A percentile compares a stretch with the other conserved stretches of the same genome.
Conservation (phyloP, 2,113 vertebrate genomes). For the Gila orcuttii region DNA sequence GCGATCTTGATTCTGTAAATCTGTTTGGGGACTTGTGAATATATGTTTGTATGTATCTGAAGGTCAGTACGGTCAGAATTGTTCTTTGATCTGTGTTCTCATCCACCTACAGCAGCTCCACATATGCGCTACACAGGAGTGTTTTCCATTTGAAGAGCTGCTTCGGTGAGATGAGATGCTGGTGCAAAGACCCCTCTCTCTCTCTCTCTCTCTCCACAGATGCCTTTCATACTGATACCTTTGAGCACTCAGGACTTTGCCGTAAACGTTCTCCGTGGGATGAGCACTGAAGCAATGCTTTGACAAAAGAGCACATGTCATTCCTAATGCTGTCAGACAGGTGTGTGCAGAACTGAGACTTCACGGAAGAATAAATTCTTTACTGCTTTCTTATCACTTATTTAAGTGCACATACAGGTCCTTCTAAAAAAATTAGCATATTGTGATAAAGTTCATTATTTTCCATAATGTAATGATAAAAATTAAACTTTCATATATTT, state of each 20-base stretch:
- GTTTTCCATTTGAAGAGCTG: constrained; percentile 18
- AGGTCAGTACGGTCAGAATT: constrained; percentile 5
- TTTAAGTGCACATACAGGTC: not conserved
- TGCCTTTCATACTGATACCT: constrained; percentile 22
- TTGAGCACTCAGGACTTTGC: constrained; percentile 22
- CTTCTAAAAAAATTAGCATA: no score
- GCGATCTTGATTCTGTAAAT: constrained; percentile 2
- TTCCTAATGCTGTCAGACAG: constrained; percentile 21
- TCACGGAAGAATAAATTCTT: not conserved
- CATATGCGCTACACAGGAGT: constrained; percentile 2
- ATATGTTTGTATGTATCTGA: not conserved
- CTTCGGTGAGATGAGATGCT: not conserved
- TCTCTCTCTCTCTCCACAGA: not conserved
- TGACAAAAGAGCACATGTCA: constrained; percentile 36
- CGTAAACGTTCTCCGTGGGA: not conserved
- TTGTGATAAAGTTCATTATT: no score
- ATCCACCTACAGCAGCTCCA: not conserved
- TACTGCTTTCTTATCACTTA: constrained; percentile 1
- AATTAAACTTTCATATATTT: no score
- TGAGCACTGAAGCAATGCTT: not conserved
- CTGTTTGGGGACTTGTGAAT: not conserved
- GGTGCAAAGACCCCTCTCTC: not conserved
- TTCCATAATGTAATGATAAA: no score
- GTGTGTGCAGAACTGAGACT: constrained; percentile 9
- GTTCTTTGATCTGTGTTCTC: constrained; percentile 42